Evolutionary conservation across 2,888 invertebrate species (phyloP).

Genomic region (Hesperia comma): DNA sequence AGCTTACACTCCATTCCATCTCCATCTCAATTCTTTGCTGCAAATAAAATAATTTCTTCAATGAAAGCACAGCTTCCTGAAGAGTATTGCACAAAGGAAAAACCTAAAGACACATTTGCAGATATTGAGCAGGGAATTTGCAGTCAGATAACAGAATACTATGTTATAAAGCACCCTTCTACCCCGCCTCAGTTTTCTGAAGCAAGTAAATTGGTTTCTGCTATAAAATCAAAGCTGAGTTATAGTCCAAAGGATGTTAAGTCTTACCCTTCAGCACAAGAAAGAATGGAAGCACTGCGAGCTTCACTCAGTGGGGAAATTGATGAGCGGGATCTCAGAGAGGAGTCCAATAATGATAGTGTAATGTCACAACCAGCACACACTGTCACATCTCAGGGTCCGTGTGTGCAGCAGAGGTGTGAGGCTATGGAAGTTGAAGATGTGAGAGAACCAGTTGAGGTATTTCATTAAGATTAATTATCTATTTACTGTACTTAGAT

Average conservation of each 20-base stretch:
- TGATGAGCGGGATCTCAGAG: constrained; percentile 25
- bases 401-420: constrained; percentile 21
- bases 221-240: constrained; percentile 73
- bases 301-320: constrained; percentile 56
- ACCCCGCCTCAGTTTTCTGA: constrained; percentile 79
- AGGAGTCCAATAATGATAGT: constrained; percentile 37
- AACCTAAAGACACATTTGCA: constrained; percentile 73
- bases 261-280: constrained; percentile 58
- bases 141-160: constrained; percentile 72
- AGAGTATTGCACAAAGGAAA: constrained; percentile 62
- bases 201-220: constrained; percentile 73
- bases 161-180: constrained; percentile 71
- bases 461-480: neutral
- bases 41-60: constrained; percentile 75
- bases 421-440: constrained; percentile 73
- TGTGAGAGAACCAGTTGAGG: constrained; percentile 54
- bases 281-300: constrained; percentile 61
- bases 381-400: neutral
- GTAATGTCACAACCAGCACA: constrained; percentile 36
- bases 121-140: constrained; percentile 76
- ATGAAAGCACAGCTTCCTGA: constrained; percentile 79
- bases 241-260: constrained; percentile 57
- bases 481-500: no score
- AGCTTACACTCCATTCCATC: constrained; percentile 67
- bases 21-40: constrained; percentile 76